Evolutionary conservation across 2,113 vertebrate species (phyloP), one percentile per base, ranked within the genome.

Genomic region (Prinia subflava): DNA sequence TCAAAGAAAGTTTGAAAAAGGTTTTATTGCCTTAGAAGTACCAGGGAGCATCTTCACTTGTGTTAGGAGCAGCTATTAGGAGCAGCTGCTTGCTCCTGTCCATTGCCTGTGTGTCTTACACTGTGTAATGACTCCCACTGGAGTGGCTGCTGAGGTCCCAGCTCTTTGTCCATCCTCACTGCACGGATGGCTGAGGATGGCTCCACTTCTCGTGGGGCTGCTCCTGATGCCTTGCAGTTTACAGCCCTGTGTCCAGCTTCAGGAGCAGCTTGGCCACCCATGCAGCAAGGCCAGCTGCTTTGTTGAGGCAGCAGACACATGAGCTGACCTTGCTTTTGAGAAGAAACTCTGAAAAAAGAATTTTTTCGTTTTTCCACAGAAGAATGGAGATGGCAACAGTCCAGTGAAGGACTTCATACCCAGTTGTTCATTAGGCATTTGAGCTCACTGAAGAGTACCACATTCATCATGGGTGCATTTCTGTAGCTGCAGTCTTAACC

Each of bases 291-390:
- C 67, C 44, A 68, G 47, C 57, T 89, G 57, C 31, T 70, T 62
- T 53, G 47, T 3, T 75, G 67, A 89, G 53, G 71, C 30, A 64
- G 53, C 80, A 91, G 49, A 46, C 3, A n/a, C n/a, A 0, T 49
- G 19, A 89, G 24, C 50, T 63, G 20, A 63, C 50, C 60, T 93
- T 70, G 55, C 42, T 91, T 83, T 89, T 65, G 31, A 78, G 59
- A 27, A 78, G 52, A n/a, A 91, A 20, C 33, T 52, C 59, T 65
- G 39, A 15, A 57, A 81, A 83, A 78, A 11, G 46, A 65, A 7
- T 60, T 81, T 23, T 87, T 81, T n/a, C 1, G 0, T 52, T 83
- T 76, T 71, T 49, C 42, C 23, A 25, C 18, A 27, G 27, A 59
- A 68, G 18, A 73, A 17, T 15, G 13, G 49, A 69, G 23, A 39